Percentiles rank a stretch among this genome's conserved stretches.
phyloP scores from a whole-genome alignment of 2,797 vertebrate genomes.

The Emys orbicularis region DNA sequence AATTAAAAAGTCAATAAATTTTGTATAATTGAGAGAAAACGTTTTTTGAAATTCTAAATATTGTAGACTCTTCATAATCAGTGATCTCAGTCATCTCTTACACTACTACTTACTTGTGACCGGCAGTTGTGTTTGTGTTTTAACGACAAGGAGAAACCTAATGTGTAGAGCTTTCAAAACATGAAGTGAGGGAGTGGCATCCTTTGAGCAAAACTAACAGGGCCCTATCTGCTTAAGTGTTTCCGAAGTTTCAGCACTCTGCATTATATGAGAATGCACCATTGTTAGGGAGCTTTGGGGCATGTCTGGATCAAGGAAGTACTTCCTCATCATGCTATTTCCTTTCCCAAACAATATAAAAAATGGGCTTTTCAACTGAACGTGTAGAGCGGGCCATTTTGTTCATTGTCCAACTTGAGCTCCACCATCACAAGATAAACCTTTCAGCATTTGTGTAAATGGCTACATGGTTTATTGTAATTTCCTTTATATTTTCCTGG shows the following conservation, averaged over 20 bases:
- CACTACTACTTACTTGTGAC: constrained; percentile 39
- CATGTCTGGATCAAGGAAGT: constrained; percentile 80
- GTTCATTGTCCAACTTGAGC: constrained; percentile 73
- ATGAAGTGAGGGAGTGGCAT: constrained; percentile 63
- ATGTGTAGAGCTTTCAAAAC: constrained; percentile 54
- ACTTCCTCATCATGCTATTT: constrained; percentile 81
- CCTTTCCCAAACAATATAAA: constrained; percentile 84
- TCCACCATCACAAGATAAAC: constrained; percentile 57
- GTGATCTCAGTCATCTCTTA: constrained; percentile 6
- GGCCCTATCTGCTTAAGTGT: constrained; percentile 68
- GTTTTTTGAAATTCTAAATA: neutral
- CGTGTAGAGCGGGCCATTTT: constrained; percentile 70
- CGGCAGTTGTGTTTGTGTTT: neutral
- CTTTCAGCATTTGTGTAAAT: constrained; percentile 68
- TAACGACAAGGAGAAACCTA: neutral
- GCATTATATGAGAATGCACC: constrained; percentile 69
- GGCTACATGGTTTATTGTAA: constrained; percentile 60
- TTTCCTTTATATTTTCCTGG: constrained; percentile 77
- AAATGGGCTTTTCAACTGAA: constrained; percentile 72
- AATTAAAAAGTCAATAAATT: neutral
- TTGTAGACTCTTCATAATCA: neutral
- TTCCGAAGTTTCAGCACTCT: constrained; percentile 72
- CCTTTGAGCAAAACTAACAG: constrained; percentile 59
- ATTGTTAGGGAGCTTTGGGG: constrained; percentile 76
- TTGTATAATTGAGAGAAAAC: neutral